A percentile compares a stretch with the other conserved stretches of the same genome.
These are phyloP conservation scores for Tanypteryx hageni DNA, from an alignment of 2,888 invertebrate genomes.

Conservation along the genomic window DNA sequence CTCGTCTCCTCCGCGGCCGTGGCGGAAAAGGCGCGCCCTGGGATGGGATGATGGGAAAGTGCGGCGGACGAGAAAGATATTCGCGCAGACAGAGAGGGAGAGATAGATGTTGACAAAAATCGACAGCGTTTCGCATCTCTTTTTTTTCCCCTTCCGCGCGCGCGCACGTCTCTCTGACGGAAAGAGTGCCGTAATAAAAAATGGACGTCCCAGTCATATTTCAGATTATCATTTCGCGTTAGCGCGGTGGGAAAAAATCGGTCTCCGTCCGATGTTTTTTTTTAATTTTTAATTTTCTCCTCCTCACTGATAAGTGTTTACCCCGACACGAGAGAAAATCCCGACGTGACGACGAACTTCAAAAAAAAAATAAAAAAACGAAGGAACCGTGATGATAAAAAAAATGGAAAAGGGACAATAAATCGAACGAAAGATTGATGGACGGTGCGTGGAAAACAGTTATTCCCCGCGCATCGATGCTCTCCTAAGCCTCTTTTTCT, in stretches of 20 bases:
- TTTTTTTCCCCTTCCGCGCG: not conserved
- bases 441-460: constrained; percentile 23
- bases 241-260: not conserved
- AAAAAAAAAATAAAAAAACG: not conserved
- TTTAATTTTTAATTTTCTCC: no score
- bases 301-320: not conserved
- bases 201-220: not conserved
- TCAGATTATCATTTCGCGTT: constrained; percentile 29
- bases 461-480: not conserved
- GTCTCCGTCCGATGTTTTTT: not conserved
- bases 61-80: not conserved
- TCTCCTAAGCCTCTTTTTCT: not conserved
- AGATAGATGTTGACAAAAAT: not conserved
- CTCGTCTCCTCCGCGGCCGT: not conserved
- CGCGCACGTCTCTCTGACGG: not conserved
- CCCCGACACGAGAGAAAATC: not conserved
- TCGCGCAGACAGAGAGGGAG: not conserved
- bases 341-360: not conserved
- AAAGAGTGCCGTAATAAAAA: not conserved
- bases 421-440: constrained; percentile 36
- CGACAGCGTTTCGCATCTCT: not conserved
- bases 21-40: not conserved
- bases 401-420: not conserved
- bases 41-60: not conserved
- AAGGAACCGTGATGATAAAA: not conserved